These are phyloP conservation scores for Vespertilio murinus DNA, from an alignment of 2,797 vertebrate genomes.

Conservation along the genomic window DNA sequence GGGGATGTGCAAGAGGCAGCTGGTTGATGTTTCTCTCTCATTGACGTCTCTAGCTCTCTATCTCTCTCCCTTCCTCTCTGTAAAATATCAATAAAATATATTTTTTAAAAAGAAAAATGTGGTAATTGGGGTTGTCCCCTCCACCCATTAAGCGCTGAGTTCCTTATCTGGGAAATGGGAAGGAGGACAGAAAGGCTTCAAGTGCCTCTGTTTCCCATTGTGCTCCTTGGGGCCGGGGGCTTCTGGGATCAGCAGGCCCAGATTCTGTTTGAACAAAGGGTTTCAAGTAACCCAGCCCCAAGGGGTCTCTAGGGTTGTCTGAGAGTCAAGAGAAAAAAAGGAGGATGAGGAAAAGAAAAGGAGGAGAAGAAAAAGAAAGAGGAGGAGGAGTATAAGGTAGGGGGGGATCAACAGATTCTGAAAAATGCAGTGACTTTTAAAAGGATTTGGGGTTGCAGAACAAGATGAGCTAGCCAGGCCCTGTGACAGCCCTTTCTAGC, in stretches of 20 bases:
- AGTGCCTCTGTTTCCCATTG: neutral
- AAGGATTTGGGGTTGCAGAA: neutral
- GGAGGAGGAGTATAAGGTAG: neutral
- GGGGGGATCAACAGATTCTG: neutral
- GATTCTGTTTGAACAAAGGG: constrained; percentile 7
- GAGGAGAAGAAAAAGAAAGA: neutral
- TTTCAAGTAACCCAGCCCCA: neutral
- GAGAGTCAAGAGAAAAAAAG: neutral
- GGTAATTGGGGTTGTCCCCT: neutral
- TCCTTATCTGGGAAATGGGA: neutral
- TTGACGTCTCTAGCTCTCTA: too few relatives aligned
- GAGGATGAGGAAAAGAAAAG: neutral
- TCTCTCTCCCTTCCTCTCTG: too few relatives aligned
- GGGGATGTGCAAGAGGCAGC: too few relatives aligned
- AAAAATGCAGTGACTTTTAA: neutral
- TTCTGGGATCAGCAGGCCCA: neutral
- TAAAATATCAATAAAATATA: too few relatives aligned
- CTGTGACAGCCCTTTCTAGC: neutral
- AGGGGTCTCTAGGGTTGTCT: neutral
- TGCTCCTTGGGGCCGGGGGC: neutral
- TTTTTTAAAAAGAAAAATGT: neutral
- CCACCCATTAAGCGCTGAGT: neutral
- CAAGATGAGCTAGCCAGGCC: neutral
- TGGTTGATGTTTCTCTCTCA: too few relatives aligned
- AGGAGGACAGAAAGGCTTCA: neutral